Evolutionary conservation across 2,113 vertebrate species (phyloP).

Genomic region (Tapirus terrestris): DNA sequence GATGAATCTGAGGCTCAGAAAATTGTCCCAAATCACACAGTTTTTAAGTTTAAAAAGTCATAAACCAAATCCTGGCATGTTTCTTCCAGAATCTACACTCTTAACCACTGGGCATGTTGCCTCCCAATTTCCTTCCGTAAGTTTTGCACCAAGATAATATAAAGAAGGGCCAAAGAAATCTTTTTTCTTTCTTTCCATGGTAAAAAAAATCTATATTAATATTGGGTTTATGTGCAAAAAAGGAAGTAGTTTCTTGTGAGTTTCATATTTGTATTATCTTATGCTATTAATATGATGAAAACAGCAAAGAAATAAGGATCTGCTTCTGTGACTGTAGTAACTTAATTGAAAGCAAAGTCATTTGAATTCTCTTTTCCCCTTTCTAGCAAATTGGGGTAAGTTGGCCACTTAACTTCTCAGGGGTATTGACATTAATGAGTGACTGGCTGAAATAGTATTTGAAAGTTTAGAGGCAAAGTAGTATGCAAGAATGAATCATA

Average conservation of each 20-base stretch:
- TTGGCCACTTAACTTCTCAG: constrained; percentile 61
- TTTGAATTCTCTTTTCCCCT: constrained; percentile 33
- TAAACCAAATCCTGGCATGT: neutral
- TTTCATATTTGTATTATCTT: constrained; percentile 38
- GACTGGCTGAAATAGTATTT: constrained; percentile 44
- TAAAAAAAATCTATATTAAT: neutral
- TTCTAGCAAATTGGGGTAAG: constrained; percentile 60
- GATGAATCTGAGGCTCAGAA: neutral
- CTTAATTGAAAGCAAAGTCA: constrained; percentile 67
- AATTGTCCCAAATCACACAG: neutral
- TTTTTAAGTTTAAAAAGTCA: neutral
- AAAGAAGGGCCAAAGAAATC: neutral
- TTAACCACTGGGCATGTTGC: neutral
- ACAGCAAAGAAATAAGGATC: constrained; percentile 41
- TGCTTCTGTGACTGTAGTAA: constrained; percentile 49
- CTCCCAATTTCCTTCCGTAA: neutral
- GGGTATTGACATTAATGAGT: constrained; percentile 66
- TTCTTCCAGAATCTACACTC: neutral
- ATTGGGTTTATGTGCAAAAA: neutral
- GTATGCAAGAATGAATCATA: constrained; percentile 31
- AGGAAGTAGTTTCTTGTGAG: neutral
- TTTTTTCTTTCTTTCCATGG: neutral
- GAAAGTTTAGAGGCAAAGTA: constrained; percentile 45
- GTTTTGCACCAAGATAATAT: constrained; percentile 1
- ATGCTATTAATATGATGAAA: neutral